Evolutionary conservation across 2,113 vertebrate genomes (phyloP).

Genomic region (Eira barbara): DNA sequence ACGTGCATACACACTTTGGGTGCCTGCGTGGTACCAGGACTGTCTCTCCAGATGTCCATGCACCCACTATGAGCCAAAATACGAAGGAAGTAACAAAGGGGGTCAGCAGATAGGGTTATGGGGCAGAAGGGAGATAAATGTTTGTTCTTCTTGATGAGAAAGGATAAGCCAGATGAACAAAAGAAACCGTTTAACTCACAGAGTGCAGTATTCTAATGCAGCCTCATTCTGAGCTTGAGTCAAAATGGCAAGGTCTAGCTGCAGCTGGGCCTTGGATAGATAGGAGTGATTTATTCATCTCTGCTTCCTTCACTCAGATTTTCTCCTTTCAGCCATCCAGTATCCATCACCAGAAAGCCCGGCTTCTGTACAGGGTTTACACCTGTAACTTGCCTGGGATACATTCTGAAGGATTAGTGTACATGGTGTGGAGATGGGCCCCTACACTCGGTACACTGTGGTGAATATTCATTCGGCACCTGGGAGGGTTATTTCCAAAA

Average conservation of each 20-base stretch:
- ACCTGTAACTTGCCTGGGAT: conserved; percentile 67
- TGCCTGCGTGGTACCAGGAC: neutral
- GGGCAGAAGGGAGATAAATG: conserved; percentile 8
- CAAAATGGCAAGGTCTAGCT: neutral
- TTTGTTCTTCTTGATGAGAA: conserved; percentile 65
- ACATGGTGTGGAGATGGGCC: conserved; percentile 49
- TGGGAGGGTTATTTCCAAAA: conserved; percentile 65
- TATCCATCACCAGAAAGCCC: conserved; percentile 52
- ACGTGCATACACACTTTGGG: fast-evolving
- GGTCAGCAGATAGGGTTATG: neutral
- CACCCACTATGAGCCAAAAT: neutral
- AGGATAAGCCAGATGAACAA: conserved; percentile 39
- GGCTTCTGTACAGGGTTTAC: conserved; percentile 51
- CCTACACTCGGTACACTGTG: conserved; percentile 37
- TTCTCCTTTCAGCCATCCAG: conserved; percentile 53
- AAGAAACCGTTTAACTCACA: conserved; percentile 37
- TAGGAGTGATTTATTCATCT: conserved; percentile 36
- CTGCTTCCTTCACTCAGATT: conserved; percentile 56
- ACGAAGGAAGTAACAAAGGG: neutral
- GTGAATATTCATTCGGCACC: conserved; percentile 79
- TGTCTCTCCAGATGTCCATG: neutral
- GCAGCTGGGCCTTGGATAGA: conserved; percentile 37
- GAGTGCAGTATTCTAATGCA: conserved; percentile 47
- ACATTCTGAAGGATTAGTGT: conserved; percentile 71
- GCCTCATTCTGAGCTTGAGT: conserved; percentile 60